Percentiles rank a stretch among this genome's conserved stretches.
phyloP scores from a whole-genome alignment of 2,113 vertebrate genomes.

The Narcine bancroftii region DNA sequence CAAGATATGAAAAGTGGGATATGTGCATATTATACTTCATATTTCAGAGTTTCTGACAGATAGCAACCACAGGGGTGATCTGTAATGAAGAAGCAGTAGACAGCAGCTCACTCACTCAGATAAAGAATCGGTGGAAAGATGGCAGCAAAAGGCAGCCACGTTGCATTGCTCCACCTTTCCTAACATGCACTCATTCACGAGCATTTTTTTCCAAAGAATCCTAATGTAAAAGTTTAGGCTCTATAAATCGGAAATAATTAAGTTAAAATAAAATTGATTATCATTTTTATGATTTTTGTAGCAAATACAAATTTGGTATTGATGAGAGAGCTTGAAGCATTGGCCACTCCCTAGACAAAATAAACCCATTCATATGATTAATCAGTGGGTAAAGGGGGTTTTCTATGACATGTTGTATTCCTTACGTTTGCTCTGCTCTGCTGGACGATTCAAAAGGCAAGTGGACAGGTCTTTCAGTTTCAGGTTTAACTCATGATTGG shows the following conservation, averaged over 20 bases:
- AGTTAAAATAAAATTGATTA: not conserved
- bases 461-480: conserved; percentile 57
- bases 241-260: not conserved
- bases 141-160: not conserved
- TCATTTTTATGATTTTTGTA: not conserved
- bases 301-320: not conserved
- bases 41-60: not conserved
- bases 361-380: not conserved
- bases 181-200: not conserved
- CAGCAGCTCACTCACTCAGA: not conserved
- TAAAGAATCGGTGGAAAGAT: not conserved
- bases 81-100: no score
- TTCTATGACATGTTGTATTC: not conserved
- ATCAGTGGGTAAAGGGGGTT: not conserved
- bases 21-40: not conserved
- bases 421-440: conserved; percentile 64
- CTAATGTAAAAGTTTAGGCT: not conserved
- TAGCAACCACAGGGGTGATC: not conserved
- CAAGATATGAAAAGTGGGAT: not conserved
- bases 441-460: conserved; percentile 43
- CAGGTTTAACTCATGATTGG: conserved; percentile 76
- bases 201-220: not conserved
- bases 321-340: not conserved
- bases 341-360: not conserved
- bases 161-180: not conserved